Percentiles rank a stretch among this genome's conserved stretches.
Evolutionary conservation across 1,140 invertebrate genomes (phyloP).

Genomic region (Papilio aristodemus): DNA sequence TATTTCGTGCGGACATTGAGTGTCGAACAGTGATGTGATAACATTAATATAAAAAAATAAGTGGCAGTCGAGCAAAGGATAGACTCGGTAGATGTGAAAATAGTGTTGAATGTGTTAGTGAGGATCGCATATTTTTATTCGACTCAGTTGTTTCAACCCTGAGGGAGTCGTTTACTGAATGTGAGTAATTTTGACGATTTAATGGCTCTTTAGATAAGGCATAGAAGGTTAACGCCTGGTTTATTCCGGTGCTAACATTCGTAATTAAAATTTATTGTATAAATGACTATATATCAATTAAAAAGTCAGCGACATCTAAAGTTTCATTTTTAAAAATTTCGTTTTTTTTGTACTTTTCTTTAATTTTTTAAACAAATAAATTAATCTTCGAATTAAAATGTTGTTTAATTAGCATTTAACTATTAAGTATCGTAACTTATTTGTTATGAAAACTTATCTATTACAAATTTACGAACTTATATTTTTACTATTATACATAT

Average conservation of each 20-base stretch:
- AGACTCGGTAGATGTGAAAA: slow-evolving; percentile 29
- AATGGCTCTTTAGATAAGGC: slow-evolving; percentile 28
- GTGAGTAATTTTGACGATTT: slow-evolving; percentile 45
- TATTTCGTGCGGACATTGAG: slow-evolving; percentile 2
- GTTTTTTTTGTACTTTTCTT: too few relatives aligned
- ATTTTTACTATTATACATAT: too few relatives aligned
- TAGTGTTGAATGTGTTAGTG: slow-evolving; percentile 36
- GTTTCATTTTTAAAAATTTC: neutral
- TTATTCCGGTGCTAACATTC: slow-evolving; percentile 9
- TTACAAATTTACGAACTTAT: too few relatives aligned
- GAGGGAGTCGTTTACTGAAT: slow-evolving; percentile 43
- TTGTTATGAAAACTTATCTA: too few relatives aligned
- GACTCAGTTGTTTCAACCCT: slow-evolving; percentile 33
- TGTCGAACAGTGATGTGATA: slow-evolving; percentile 15
- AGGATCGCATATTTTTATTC: slow-evolving; percentile 36
- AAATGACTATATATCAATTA: neutral
- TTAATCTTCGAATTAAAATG: too few relatives aligned
- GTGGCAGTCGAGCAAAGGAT: slow-evolving; percentile 25
- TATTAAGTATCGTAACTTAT: too few relatives aligned
- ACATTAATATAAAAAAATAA: neutral
- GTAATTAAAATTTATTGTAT: slow-evolving; percentile 9
- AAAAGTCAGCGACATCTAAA: too few relatives aligned
- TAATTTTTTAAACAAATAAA: too few relatives aligned
- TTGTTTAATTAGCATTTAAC: too few relatives aligned
- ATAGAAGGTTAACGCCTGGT: slow-evolving; percentile 26